Evolutionary conservation across 1,140 invertebrate genomes (phyloP).

Genomic region (Tetramorium simillimum): DNA sequence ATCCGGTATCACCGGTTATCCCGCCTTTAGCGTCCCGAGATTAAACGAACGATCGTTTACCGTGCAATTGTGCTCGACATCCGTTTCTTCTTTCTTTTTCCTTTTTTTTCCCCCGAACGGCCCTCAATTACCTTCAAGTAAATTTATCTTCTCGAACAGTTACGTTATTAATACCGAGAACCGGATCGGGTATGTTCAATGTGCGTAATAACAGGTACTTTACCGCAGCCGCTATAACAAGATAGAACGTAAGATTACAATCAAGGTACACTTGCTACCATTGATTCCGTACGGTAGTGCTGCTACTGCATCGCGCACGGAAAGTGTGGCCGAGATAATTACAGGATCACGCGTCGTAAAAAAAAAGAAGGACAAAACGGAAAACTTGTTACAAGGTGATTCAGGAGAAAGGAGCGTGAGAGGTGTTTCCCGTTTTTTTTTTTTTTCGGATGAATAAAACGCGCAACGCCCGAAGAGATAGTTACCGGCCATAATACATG

Average conservation of each 20-base stretch:
- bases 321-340: conserved; percentile 55
- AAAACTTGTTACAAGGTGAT: conserved; percentile 30
- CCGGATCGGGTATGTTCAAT: background rate
- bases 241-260: conserved; percentile 59
- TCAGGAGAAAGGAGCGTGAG: background rate
- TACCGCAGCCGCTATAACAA: conserved; percentile 42
- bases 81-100: background rate
- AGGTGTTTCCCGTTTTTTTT: too few relatives aligned
- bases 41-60: conserved; percentile 10
- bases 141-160: conserved; percentile 14
- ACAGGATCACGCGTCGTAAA: conserved; percentile 26
- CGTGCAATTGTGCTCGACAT: background rate
- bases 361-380: background rate
- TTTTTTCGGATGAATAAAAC: background rate
- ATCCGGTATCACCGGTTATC: background rate
- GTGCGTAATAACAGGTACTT: conserved; percentile 24
- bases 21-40: background rate
- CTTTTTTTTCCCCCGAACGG: background rate
- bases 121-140: conserved; percentile 11
- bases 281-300: conserved; percentile 38
- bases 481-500: background rate
- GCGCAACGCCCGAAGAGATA: background rate
- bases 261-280: conserved; percentile 35
- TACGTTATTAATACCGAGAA: conserved; percentile 41
- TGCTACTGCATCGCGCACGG: conserved; percentile 56